Conservation (phyloP, 2,113 vertebrate species). For the Pipra filicauda region DNA sequence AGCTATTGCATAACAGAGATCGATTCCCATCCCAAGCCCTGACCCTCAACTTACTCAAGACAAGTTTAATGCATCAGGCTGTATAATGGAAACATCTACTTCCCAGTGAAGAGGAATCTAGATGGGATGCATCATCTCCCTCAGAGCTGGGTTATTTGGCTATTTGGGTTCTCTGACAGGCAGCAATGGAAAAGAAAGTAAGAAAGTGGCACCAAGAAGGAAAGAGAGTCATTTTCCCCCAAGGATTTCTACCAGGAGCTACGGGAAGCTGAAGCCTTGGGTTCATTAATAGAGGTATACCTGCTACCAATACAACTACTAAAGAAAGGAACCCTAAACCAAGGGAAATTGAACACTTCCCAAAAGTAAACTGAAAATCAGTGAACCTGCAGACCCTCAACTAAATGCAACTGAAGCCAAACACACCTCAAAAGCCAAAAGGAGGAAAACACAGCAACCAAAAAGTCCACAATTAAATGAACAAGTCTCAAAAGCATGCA, state of each 20-base stretch:
- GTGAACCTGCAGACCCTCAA: not conserved
- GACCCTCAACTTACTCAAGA: constrained; percentile 35
- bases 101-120: not conserved
- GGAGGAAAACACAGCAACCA: not conserved
- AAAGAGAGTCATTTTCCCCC: not conserved
- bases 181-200: not conserved
- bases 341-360: not conserved
- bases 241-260: not conserved
- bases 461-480: not conserved
- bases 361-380: not conserved
- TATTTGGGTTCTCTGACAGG: not conserved
- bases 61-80: constrained; percentile 29
- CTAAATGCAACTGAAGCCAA: not conserved
- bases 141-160: not conserved
- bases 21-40: not conserved
- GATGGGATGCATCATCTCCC: not conserved
- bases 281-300: not conserved
- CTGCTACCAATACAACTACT: not conserved
- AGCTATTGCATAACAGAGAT: constrained; percentile 38
- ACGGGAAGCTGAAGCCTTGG: not conserved
- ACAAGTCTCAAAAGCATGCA: not conserved
- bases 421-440: not conserved
- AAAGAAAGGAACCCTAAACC: not conserved
- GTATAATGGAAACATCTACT: not conserved
- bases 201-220: not conserved